These are phyloP conservation scores for Oreochromis grahami DNA, from an alignment of 2,797 vertebrate species.

Conservation along the genomic window DNA sequence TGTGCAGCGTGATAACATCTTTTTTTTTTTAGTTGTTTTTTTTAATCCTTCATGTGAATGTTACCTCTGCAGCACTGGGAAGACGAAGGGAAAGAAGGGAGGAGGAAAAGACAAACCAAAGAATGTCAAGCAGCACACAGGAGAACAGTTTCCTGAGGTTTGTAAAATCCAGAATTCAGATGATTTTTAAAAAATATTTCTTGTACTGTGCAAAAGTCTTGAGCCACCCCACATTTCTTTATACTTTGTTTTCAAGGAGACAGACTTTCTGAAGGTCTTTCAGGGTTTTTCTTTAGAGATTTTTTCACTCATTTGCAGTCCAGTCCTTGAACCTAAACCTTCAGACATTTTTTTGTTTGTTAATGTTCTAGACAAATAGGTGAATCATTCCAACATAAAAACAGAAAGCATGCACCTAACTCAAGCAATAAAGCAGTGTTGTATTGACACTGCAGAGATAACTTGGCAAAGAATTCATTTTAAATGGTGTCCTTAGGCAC, in stretches of 20 bases:
- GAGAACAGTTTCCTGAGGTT: slow-evolving; percentile 74
- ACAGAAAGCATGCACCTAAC: background rate
- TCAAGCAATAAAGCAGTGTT: background rate
- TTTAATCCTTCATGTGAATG: background rate
- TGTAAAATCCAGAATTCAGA: background rate
- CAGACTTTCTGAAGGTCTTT: background rate
- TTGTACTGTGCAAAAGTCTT: background rate
- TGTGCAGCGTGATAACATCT: background rate
- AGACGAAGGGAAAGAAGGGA: slow-evolving; percentile 84
- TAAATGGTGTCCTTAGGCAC: background rate
- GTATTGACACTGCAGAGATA: background rate
- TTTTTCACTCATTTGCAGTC: background rate
- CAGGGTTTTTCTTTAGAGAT: background rate
- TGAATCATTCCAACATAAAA: background rate
- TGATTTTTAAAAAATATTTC: background rate
- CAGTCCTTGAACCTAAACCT: background rate
- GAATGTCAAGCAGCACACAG: slow-evolving; percentile 52
- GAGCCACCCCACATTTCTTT: background rate
- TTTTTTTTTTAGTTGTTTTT: too few species aligned
- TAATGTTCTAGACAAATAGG: background rate
- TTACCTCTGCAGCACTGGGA: slow-evolving; percentile 69
- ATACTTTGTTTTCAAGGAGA: background rate
- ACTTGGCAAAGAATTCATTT: background rate
- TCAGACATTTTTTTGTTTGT: background rate
- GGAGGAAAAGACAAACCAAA: slow-evolving; percentile 83